A percentile compares a stretch with the other conserved stretches of the same genome.
Conservation (phyloP, 2,113 vertebrate species). For the Psittacula cyanocephala region DNA sequence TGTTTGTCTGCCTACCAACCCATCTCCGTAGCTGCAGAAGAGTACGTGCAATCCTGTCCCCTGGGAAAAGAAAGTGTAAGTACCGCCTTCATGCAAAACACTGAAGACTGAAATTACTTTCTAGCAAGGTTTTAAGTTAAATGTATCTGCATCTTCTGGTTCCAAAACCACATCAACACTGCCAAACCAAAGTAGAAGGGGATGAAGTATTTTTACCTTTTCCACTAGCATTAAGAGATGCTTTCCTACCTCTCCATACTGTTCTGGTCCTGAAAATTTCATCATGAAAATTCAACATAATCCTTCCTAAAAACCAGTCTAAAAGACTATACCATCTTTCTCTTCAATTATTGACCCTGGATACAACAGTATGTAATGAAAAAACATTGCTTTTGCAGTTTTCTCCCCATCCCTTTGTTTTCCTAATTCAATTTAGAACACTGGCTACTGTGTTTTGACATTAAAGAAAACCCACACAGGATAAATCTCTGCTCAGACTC, state of each 20-base stretch:
- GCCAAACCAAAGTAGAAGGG: not conserved
- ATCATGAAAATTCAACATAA: not conserved
- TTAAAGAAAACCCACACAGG: not conserved
- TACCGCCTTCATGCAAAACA: rapidly evolving
- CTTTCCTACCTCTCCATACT: not conserved
- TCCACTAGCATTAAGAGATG: not conserved
- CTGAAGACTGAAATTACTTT: rapidly evolving
- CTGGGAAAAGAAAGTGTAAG: rapidly evolving
- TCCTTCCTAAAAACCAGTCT: not conserved
- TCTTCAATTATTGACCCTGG: not conserved
- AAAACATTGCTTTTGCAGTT: not conserved
- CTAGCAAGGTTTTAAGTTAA: not conserved
- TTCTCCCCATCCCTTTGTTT: rapidly evolving
- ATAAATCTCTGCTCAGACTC: not conserved
- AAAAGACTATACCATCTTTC: not conserved
- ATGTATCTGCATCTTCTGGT: not conserved
- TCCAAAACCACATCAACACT: not conserved
- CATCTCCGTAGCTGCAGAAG: rapidly evolving
- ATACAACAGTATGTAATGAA: not conserved
- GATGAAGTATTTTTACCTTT: not conserved
- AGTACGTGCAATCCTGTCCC: rapidly evolving
- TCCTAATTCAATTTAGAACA: not conserved
- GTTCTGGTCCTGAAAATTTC: not conserved
- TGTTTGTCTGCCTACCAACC: not conserved
- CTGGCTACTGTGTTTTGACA: not conserved